Percentiles rank a stretch among this genome's conserved stretches.
These are phyloP conservation scores for Aramus guarauna DNA, from an alignment of 2,113 vertebrate species.

Conservation along the genomic window DNA sequence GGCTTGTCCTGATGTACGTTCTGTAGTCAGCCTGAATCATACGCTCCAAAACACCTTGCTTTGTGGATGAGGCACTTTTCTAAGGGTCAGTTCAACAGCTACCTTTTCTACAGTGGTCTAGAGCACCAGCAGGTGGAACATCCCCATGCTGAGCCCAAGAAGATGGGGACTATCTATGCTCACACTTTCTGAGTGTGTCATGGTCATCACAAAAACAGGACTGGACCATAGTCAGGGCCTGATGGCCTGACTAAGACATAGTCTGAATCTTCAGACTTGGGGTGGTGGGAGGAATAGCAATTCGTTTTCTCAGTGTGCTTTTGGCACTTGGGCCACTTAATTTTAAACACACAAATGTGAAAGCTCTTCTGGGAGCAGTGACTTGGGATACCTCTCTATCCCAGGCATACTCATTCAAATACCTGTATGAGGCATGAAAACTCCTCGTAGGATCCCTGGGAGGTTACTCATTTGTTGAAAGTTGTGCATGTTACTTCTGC, in stretches of 20 bases:
- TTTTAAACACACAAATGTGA: neutral
- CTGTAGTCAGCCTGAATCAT: neutral
- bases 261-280: neutral
- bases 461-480: neutral
- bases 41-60: neutral
- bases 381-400: fast-evolving
- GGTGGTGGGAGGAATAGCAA: fast-evolving
- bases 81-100: neutral
- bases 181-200: neutral
- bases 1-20: neutral
- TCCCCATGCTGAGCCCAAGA: neutral
- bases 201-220: neutral
- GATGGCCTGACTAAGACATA: neutral
- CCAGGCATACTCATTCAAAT: neutral
- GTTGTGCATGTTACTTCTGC: neutral
- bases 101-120: neutral
- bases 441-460: neutral
- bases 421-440: neutral
- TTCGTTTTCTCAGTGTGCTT: neutral
- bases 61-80: neutral
- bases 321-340: neutral
- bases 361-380: neutral
- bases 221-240: neutral
- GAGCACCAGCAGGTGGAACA: neutral
- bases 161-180: neutral